Evolutionary conservation across 2,113 vertebrate species (phyloP), one percentile per base, ranked within the genome.

Genomic region (Rissa tridactyla): DNA sequence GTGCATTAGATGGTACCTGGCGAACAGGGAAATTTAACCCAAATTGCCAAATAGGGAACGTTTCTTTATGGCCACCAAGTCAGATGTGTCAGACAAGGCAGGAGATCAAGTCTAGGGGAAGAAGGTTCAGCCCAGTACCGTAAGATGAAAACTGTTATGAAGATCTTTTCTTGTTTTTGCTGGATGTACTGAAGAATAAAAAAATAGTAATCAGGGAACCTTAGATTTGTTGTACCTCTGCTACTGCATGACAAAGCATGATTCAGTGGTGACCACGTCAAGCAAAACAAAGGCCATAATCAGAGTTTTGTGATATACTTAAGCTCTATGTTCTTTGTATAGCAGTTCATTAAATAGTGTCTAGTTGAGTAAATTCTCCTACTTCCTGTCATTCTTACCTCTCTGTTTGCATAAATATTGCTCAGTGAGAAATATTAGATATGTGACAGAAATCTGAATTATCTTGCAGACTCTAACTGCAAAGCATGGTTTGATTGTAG

Each of bases 181-280:
- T 55, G 0, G 60, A 27, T 8, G 3, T 51, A 26, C 3, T 46
- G 42, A 34, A 21, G 38, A 80, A 66, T 29, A 27, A 79, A 70
- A 34, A 75, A 47, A 8, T 15, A 34, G 4, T 34, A 26, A 14
- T n/a, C 8, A 32, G 11, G 27, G 7, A 82, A 64, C 6, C 9
- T 75, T 51, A 55, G 12, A 42, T 30, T 78, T 76, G 25, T 38
- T 58, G 4, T 73, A 42, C 4, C 6, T 81, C 42, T 90, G 6
- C 16, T 64, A 57, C 3, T 26, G 13, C 17, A 26, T 47, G 11
- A 15, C 10, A 49, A 70, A 57, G 16, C 32, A 16, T 60, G 70
- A 42, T 9, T 51, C 0, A 0, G 0, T 82, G 14, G 14, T 73
- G 54, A 38, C 9, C 13, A 11, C n/a, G 40, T 36, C 30, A 73